Evolutionary conservation across 2,888 invertebrate species (phyloP).

Genomic region (Drosophila nigritarsus): DNA sequence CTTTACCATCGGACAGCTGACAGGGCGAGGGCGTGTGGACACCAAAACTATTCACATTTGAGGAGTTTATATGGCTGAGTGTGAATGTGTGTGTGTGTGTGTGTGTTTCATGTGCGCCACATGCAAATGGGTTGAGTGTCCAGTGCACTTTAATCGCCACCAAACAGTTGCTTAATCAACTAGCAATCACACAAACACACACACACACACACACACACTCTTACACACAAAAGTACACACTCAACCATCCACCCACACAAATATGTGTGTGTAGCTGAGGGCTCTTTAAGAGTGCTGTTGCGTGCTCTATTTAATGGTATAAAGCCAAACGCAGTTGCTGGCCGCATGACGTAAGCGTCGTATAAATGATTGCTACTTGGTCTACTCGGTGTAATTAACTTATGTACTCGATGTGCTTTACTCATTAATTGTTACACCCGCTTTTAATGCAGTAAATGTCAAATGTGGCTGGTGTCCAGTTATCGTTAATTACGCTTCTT

Average conservation of each 20-base stretch:
- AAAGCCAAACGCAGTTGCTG: slow-evolving; percentile 33
- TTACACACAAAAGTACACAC: not conserved
- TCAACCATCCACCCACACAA: not conserved
- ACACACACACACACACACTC: slow-evolving; percentile 19
- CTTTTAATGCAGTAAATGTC: not conserved
- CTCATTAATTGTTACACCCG: not conserved
- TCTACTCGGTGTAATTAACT: slow-evolving; percentile 3
- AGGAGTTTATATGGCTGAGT: slow-evolving; percentile 1
- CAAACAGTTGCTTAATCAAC: slow-evolving; percentile 76
- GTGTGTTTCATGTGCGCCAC: slow-evolving; percentile 49
- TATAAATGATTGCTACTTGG: slow-evolving; percentile 31
- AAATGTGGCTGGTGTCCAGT: not conserved
- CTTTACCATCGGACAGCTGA: slow-evolving; percentile 5
- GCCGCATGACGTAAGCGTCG: slow-evolving; percentile 65
- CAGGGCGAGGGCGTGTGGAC: not conserved
- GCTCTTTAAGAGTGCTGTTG: slow-evolving; percentile 59
- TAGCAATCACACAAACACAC: slow-evolving; percentile 60
- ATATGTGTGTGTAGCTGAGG: slow-evolving; percentile 36
- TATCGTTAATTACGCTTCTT: not conserved
- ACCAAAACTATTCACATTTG: slow-evolving; percentile 14
- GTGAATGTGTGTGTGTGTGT: slow-evolving; percentile 10
- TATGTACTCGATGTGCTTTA: slow-evolving; percentile 1
- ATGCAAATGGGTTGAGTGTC: slow-evolving; percentile 70
- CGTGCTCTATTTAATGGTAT: slow-evolving; percentile 69
- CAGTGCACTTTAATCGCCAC: slow-evolving; percentile 74